Evolutionary conservation across 2,888 invertebrate species (phyloP), one percentile per base, ranked within the genome.

Genomic region (Augochlorella aurata): DNA sequence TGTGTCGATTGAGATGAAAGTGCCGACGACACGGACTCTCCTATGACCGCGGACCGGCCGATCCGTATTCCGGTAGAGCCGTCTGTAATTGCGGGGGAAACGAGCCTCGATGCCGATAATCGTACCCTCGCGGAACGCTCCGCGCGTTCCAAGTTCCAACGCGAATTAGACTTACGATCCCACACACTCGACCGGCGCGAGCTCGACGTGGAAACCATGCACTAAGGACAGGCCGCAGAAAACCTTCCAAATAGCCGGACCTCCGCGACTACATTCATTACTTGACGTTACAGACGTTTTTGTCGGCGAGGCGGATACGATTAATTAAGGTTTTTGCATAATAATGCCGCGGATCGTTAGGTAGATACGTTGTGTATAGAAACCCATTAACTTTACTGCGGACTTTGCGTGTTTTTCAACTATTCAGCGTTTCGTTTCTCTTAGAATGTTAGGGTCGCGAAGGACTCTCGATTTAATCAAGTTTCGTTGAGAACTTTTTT

Each of bases 1-100:
- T 88, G 79, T 87, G 87, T 85, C 88, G 89, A 83, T 85, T 88
- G 82, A 88, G 88, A 90, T 87, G 87, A 91, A 89, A 88, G 87
- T 85, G 82, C 80, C 86, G 86, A 88, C 86, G 81, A 82, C 86
- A 74, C 77, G 61, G 54, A 69, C 75, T 79, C 79, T 68, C 73
- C 77, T 83, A 74, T 71, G 76, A 83, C 44, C 49, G 73, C 72
- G 61, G 50, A 50, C n/a, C n/a, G 38, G 54, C 24, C 50, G 65
- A 63, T 80, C 49, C 70, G 79, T 85, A 85, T 83, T 85, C 86
- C 24, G 63, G 54, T n/a, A 44, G 73, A 29, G 71, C n/a, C 63
- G 77, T 66, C 74, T 77, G 83, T 87, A 87, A 87, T 87, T 79
- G 77, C 69, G 50, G 24, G 21, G 67, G 65, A n/a, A 84, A 76